phyloP scores from a whole-genome alignment of 2,797 vertebrate genomes.

The Eurystomus glaucurus region DNA sequence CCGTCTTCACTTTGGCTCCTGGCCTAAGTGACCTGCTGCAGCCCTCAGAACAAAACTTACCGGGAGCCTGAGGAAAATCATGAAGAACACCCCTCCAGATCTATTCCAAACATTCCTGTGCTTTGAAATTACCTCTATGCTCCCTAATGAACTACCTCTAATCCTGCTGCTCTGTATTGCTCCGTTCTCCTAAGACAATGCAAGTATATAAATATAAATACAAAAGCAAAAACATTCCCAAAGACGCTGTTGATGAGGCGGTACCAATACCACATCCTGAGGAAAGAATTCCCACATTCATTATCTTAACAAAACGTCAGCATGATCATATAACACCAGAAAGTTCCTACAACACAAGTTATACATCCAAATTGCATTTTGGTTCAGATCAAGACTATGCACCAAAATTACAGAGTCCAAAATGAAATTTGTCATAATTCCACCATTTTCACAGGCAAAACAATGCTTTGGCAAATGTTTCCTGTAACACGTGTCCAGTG shows the following conservation, averaged over 20 bases:
- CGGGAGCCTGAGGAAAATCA: neutral
- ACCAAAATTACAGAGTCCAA: neutral
- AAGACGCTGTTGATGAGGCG: neutral
- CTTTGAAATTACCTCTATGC: neutral
- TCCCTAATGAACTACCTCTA: neutral
- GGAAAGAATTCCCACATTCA: neutral
- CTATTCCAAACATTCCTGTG: neutral
- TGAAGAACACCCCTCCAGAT: neutral
- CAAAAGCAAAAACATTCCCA: neutral
- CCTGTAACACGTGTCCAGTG: neutral
- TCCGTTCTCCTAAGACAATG: neutral
- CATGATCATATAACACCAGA: fast-evolving
- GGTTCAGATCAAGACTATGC: neutral
- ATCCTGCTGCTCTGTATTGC: neutral
- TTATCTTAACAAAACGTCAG: neutral
- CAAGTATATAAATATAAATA: neutral
- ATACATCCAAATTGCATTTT: neutral
- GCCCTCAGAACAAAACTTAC: neutral
- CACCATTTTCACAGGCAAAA: neutral
- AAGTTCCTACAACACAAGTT: neutral
- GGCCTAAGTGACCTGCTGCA: neutral
- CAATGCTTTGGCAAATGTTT: neutral
- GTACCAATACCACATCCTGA: neutral
- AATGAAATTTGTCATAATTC: neutral
- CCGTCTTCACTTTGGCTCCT: neutral